Evolutionary conservation across 2,113 vertebrate genomes (phyloP), one percentile per base, ranked within the genome.

Genomic region (Gopherus evgoodei): DNA sequence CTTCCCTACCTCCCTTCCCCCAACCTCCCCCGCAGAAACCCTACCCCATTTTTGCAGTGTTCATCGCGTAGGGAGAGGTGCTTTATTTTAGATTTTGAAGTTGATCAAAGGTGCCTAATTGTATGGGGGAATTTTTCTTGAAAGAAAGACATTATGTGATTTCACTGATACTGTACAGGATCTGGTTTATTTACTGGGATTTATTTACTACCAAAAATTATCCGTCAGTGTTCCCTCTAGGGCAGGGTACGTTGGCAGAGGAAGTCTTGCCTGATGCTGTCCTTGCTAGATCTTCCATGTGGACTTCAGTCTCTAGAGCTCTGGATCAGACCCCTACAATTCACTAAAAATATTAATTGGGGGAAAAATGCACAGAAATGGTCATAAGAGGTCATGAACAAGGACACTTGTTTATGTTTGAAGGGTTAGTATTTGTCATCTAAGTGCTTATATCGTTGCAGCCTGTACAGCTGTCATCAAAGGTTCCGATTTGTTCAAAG

Each of bases 61-160:
- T 96, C 35, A 50, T 91, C 0, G 47, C 93, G 91, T 93, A 54
- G 49, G 94, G 59, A 47, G 56, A 80, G 78, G 72, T 14, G 29
- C 0, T 1, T 81, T 89, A 69, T 56, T 88, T 88, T 85, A 94
- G 8, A 85, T 94, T 83, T 84, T 90, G 88, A 95, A 95, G 49
- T 50, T 91, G 53, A 80, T 44, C 0, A 4, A 89, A 19, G 11
- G 38, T 78, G 49, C 35, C 16, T 2, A 2, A 21, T 82, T 3
- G 81, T 83, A 89, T 47, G 2, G 31, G 91, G 50, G 65, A 25
- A 42, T 38, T 57, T 89, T 92, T 89, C 89, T 92, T 82, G 81
- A 49, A 80, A 78, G 87, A 54, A 16, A 88, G 44, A 53, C 69
- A n/a, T 14, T 81, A 31, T 65, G 83, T 1, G n/a, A 14, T 27